phyloP scores from a whole-genome alignment of 1,140 invertebrate genomes.

The Phymastichus coffea region DNA sequence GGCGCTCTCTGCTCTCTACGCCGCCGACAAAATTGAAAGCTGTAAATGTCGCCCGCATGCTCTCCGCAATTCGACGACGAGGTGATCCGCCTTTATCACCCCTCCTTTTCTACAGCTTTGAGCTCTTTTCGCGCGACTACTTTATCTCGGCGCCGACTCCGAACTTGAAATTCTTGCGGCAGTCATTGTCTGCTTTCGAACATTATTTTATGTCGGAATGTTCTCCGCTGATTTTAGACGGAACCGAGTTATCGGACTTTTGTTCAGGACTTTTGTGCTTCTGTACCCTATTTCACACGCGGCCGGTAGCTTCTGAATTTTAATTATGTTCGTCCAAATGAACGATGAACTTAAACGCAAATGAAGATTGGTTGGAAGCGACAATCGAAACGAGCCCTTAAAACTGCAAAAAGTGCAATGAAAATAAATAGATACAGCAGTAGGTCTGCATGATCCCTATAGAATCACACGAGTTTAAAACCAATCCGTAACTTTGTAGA shows the following conservation, averaged over 20 bases:
- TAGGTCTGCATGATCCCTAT: neutral
- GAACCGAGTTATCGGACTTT: neutral
- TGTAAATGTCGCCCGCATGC: conserved; percentile 49
- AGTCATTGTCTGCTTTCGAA: no score
- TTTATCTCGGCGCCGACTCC: no score
- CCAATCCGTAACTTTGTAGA: neutral
- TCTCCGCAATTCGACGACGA: conserved; percentile 33
- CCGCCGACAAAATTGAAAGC: conserved; percentile 52
- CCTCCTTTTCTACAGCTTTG: neutral
- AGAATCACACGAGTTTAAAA: conserved; percentile 8
- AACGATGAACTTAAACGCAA: no score
- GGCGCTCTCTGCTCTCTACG: conserved; percentile 42
- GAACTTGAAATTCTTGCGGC: conserved; percentile 2
- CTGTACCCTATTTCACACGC: no score
- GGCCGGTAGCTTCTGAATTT: no score
- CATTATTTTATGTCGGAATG: no score
- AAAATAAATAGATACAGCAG: neutral
- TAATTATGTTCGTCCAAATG: no score
- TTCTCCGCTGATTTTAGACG: no score
- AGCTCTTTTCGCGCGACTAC: conserved; percentile 7
- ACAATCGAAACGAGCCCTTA: no score
- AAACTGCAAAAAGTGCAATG: no score
- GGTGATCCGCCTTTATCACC: conserved; percentile 22
- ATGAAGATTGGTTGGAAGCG: no score
- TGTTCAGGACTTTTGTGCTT: no score